A percentile compares a stretch with the other conserved stretches of the same genome.
Conservation (phyloP, 2,888 invertebrate species). For the Eristalis tenax region DNA sequence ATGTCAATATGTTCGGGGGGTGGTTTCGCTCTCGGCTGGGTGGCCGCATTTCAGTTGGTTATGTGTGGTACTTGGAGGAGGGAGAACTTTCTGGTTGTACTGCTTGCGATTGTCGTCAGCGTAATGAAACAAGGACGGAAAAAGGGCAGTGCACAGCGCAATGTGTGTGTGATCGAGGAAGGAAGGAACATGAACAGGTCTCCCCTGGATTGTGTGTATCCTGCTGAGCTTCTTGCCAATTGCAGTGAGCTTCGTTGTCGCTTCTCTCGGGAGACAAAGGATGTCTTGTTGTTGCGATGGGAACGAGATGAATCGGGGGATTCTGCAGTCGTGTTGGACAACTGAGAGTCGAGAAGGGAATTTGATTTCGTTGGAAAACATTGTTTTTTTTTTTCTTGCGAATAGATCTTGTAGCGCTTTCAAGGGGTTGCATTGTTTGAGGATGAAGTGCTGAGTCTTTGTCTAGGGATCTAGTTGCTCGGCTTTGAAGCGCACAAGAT, state of each 20-base stretch:
- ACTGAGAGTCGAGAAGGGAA: neutral
- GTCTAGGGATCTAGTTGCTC: too few relatives aligned
- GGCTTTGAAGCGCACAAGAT: too few relatives aligned
- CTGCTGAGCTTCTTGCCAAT: constrained; percentile 51
- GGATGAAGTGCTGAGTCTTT: too few relatives aligned
- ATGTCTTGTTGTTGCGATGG: constrained; percentile 31
- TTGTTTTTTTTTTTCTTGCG: neutral
- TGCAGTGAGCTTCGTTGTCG: constrained; percentile 25
- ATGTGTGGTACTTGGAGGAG: constrained; percentile 44
- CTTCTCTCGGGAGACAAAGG: constrained; percentile 14
- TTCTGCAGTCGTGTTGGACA: neutral
- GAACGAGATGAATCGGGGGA: neutral
- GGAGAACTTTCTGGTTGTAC: constrained; percentile 28
- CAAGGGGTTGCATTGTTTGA: too few relatives aligned
- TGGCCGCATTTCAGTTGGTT: constrained; percentile 11
- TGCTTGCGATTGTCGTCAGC: constrained; percentile 54
- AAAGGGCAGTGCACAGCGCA: constrained; percentile 13
- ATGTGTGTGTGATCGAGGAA: constrained; percentile 5
- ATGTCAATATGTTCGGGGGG: constrained; percentile 63
- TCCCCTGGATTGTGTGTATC: constrained; percentile 9
- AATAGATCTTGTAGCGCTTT: too few relatives aligned
- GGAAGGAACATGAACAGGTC: constrained; percentile 19
- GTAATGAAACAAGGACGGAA: constrained; percentile 10
- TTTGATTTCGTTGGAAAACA: neutral
- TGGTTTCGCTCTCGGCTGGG: neutral